Evolutionary conservation across 2,113 vertebrate genomes (phyloP).

Genomic region (Cinclus mexicanus): DNA sequence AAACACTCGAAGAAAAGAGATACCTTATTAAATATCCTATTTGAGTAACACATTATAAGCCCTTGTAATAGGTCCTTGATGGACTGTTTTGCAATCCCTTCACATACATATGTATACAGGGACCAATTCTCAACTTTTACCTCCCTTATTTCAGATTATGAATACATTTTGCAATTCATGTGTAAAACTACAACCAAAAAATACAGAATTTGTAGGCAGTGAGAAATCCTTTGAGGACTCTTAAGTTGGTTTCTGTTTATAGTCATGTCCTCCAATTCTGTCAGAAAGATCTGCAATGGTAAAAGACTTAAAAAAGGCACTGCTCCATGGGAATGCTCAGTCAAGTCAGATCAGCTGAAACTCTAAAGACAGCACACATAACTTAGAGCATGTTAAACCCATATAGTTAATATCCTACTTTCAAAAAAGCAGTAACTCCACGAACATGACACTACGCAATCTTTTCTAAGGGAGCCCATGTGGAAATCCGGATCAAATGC

Average conservation of each 20-base stretch:
- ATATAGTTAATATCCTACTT: background rate
- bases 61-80: background rate
- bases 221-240: slow-evolving; percentile 42
- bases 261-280: slow-evolving; percentile 69
- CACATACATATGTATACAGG: background rate
- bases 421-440: background rate
- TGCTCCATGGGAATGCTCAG: background rate
- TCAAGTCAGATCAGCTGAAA: background rate
- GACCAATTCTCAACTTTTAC: background rate
- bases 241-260: background rate
- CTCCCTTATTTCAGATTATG: background rate
- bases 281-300: slow-evolving; percentile 79
- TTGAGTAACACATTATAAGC: background rate
- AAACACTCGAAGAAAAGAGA: background rate
- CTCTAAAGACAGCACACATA: background rate
- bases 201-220: background rate
- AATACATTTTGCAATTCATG: background rate
- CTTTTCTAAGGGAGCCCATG: background rate
- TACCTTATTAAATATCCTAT: background rate
- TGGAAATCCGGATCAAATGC: background rate
- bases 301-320: background rate
- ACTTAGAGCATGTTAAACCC: background rate
- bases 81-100: background rate
- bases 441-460: background rate
- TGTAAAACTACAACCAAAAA: background rate